phyloP scores from a whole-genome alignment of 2,113 vertebrate species.

The Brienomyrus longianalis region DNA sequence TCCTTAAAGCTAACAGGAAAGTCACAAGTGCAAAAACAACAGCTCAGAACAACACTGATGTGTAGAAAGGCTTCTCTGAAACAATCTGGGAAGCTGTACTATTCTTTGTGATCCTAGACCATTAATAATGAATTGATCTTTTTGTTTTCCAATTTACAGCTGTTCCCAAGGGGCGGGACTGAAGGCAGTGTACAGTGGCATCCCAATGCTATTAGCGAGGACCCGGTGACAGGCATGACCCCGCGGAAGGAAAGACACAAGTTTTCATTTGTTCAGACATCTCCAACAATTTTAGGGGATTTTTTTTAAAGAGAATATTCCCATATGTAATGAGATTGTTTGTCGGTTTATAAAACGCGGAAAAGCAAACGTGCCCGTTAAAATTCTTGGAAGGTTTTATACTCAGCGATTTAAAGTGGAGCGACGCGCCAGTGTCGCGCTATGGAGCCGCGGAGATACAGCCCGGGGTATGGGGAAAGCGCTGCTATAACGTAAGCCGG shows the following conservation, averaged over 20 bases:
- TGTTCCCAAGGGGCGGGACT: not conserved
- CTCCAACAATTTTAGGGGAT: not conserved
- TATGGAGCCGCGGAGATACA: not conserved
- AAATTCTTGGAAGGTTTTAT: not conserved
- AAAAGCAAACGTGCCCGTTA: not conserved
- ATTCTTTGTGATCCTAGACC: not conserved
- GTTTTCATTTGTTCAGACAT: not conserved
- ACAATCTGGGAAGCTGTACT: not conserved
- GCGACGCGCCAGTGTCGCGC: not conserved
- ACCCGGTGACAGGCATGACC: not conserved
- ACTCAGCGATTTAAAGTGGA: not conserved
- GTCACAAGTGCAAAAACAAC: not conserved
- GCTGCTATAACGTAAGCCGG: not conserved
- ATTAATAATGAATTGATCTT: not conserved
- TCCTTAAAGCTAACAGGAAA: not conserved
- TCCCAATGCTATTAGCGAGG: not conserved
- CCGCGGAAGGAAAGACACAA: not conserved
- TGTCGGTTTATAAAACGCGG: not conserved
- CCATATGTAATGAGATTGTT: not conserved
- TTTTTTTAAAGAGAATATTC: not conserved
- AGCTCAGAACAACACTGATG: not conserved
- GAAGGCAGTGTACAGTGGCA: not conserved
- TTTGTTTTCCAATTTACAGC: not conserved
- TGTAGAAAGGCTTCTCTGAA: not conserved
- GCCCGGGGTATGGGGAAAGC: not conserved